Evolutionary conservation across 2,113 vertebrate species (phyloP), one percentile per base, ranked within the genome.

Genomic region (Solea solea): DNA sequence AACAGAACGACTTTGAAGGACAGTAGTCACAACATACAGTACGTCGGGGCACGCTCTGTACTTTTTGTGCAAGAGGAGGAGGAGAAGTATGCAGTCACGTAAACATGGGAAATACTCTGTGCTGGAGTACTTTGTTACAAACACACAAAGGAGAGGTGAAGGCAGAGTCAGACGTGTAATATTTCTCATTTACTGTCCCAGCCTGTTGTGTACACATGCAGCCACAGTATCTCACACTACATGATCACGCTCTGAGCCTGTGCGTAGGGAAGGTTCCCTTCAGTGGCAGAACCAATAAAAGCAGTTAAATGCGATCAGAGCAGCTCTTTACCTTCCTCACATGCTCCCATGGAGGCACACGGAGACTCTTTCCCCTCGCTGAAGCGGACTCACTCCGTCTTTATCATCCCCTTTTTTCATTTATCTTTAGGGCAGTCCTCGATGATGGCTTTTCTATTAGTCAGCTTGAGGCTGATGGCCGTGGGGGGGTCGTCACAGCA

Each of bases 251-350:
- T 59, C 69, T 21, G 21, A 54, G 82, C 54, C 63, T 25, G 70
- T 80, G 80, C 84, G 72, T 81, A 58, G 72, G 74, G 60, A 74
- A 69, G 77, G 82, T 65, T 83, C 82, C 65, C 16, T 63, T 72
- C 74, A 48, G 72, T 14, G 63, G 58, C 51, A 11, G 52, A 3
- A 57, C 67, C 79, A 78, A 82, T 86, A 76, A 78, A 84, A 84
- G 86, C 42, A 9, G 57, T 87, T 78, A 82, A 82, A 78, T 71
- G 48, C 46, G 68, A 84, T 84, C 66, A 60, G 60, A 80, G 74
- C 3, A 10, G 71, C 64, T 80, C 84, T 78, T 75, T 56, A 67
- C 74, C 82, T 67, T 73, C 70, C 64, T 61, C 64, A 34, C 27
- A 63, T 82, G 53, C 64, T 57, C 64, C 57, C 0, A 50, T 40